Evolutionary conservation across 2,888 invertebrate species (phyloP).

Genomic region (Macrosiphum euphorbiae): DNA sequence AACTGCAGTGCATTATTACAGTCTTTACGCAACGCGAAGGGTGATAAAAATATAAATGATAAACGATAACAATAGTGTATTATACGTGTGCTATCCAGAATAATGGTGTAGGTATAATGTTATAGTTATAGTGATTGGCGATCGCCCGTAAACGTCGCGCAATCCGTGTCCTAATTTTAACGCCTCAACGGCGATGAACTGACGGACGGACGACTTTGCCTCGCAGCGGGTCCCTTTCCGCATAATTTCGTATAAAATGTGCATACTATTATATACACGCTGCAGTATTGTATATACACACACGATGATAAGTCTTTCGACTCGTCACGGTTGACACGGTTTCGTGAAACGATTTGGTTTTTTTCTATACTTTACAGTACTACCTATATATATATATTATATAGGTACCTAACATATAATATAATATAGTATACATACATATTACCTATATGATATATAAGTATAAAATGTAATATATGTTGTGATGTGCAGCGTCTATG

Average conservation of each 20-base stretch:
- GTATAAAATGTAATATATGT: not conserved
- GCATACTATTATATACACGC: not conserved
- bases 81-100: not conserved
- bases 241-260: not conserved
- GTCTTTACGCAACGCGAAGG: not conserved
- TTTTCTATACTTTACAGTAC: not conserved
- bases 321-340: constrained; percentile 49
- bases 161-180: constrained; percentile 49
- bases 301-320: constrained; percentile 45
- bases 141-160: not conserved
- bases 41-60: not conserved
- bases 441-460: not conserved
- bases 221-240: not conserved
- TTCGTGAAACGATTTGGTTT: constrained; percentile 12
- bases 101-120: not conserved
- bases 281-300: not conserved
- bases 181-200: constrained; percentile 18
- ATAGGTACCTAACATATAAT: not conserved
- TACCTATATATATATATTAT: not conserved
- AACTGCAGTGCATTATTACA: not conserved
- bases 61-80: not conserved
- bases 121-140: not conserved
- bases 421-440: not conserved
- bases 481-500: not conserved
- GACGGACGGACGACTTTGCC: not conserved